phyloP scores from a whole-genome alignment of 2,113 vertebrate genomes.

The Amphiprion ocellaris region DNA sequence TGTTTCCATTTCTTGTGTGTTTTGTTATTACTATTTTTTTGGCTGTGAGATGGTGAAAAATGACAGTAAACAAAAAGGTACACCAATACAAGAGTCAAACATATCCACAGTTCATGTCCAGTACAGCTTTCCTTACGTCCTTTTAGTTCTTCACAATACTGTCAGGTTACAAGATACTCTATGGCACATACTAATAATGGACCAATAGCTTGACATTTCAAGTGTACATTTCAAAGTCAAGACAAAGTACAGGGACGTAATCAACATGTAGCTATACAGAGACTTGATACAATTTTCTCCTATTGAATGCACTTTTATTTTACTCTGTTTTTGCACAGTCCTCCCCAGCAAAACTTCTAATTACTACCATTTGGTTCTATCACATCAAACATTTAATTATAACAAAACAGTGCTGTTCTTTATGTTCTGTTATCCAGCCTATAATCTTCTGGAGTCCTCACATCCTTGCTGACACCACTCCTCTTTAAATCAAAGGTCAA shows the following conservation, averaged over 20 bases:
- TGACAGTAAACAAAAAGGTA: constrained; percentile 1
- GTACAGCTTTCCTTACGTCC: background rate
- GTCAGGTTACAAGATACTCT: constrained; percentile 49
- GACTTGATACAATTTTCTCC: constrained; percentile 56
- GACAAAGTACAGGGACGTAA: constrained; percentile 62
- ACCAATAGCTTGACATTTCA: constrained; percentile 63
- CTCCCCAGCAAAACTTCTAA: constrained; percentile 35
- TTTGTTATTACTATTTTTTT: background rate
- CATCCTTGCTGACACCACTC: background rate
- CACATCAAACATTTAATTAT: constrained; percentile 64
- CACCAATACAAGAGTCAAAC: constrained; percentile 2
- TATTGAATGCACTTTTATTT: constrained; percentile 44
- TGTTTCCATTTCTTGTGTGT: background rate
- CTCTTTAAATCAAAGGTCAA: constrained; percentile 37
- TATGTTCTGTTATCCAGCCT: background rate
- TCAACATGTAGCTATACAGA: constrained; percentile 62
- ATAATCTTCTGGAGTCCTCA: background rate
- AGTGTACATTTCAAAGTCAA: constrained; percentile 68
- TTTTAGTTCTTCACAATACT: constrained; percentile 44
- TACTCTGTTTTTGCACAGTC: constrained; percentile 32
- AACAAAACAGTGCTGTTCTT: constrained; percentile 17
- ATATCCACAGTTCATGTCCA: background rate
- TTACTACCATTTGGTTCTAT: constrained; percentile 40
- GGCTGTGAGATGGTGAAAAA: constrained; percentile 5
- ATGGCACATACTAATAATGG: constrained; percentile 72